Percentiles rank a stretch among this genome's conserved stretches.
These are phyloP conservation scores for Oreochromis mossambicus DNA, from an alignment of 2,797 vertebrate genomes.

Conservation along the genomic window DNA sequence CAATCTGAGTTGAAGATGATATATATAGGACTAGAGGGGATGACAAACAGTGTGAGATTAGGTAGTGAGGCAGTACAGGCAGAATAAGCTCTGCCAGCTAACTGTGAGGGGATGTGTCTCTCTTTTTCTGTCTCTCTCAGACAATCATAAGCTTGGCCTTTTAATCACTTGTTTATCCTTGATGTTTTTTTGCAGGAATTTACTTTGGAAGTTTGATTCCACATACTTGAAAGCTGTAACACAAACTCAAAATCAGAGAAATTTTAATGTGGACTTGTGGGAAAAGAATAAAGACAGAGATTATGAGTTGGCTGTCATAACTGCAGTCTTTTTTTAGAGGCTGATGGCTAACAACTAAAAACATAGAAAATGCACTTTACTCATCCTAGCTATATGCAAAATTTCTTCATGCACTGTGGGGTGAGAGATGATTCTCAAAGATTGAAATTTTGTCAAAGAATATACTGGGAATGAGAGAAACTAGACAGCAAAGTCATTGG, in stretches of 20 bases:
- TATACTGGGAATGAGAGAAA: background rate
- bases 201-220: constrained; percentile 57
- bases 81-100: constrained; percentile 31
- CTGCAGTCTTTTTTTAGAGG: constrained; percentile 2
- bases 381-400: background rate
- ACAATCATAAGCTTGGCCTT: constrained; percentile 42
- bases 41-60: constrained; percentile 52
- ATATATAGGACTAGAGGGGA: constrained; percentile 28
- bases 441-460: background rate
- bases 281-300: constrained; percentile 16
- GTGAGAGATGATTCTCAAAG: background rate
- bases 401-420: background rate
- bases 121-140: background rate
- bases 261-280: constrained; percentile 47
- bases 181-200: constrained; percentile 47
- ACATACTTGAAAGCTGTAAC: constrained; percentile 50
- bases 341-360: background rate
- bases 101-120: background rate
- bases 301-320: constrained; percentile 35
- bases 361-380: constrained; percentile 8
- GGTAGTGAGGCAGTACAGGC: constrained; percentile 9
- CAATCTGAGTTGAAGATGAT: constrained; percentile 35
- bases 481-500: background rate
- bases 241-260: constrained; percentile 51
- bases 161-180: constrained; percentile 50